phyloP scores from a whole-genome alignment of 2,888 invertebrate genomes.

The Elegia similella region DNA sequence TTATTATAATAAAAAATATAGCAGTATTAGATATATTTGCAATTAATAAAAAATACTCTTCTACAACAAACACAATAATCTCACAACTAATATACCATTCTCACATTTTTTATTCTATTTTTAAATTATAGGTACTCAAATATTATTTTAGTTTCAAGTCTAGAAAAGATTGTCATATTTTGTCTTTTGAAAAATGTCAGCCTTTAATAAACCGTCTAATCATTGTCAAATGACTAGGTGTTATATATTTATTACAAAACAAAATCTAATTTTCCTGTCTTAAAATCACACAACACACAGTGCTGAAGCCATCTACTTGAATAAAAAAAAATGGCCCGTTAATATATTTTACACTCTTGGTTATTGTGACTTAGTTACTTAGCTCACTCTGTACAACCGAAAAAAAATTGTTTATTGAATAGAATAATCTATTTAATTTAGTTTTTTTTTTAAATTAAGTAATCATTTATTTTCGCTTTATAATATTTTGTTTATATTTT shows the following conservation, averaged over 20 bases:
- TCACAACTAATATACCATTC: background rate
- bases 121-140: background rate
- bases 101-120: background rate
- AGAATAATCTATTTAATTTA: no score
- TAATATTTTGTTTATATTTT: no score
- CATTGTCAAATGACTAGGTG: background rate
- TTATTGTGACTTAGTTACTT: background rate
- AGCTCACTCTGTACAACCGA: background rate
- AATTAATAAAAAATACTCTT: background rate
- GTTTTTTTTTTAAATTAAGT: no score
- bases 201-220: background rate
- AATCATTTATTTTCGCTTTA: no score
- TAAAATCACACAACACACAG: background rate
- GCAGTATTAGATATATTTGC: background rate
- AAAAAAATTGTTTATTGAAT: background rate
- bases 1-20: background rate
- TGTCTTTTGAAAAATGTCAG: conserved; percentile 5
- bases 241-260: background rate
- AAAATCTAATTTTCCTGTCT: background rate
- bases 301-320: background rate
- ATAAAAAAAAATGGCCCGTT: background rate
- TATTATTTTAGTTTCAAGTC: background rate
- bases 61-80: background rate
- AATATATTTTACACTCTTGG: background rate
- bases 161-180: background rate